Evolutionary conservation across 53 echinoderm and acorn worm species (phyloP).

Genomic region (Echinometra lucunter): DNA sequence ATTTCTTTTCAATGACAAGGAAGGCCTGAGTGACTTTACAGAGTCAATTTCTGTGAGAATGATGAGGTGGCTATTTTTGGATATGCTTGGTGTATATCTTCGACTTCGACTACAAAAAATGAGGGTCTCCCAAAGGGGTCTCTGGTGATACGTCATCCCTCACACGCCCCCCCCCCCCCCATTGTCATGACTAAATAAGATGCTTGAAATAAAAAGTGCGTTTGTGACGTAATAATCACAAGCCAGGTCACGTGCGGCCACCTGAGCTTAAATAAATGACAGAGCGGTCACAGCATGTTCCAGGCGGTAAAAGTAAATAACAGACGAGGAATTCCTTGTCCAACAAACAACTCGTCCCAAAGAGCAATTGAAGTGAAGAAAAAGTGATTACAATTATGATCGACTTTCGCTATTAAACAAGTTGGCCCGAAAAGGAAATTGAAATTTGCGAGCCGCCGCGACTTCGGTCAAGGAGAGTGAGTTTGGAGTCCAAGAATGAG

Average conservation of each 20-base stretch:
- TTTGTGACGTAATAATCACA: conserved; percentile 27
- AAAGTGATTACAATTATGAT: conserved; percentile 1
- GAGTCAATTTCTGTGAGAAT: too few relatives aligned
- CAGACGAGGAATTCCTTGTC: neutral
- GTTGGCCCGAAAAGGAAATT: neutral
- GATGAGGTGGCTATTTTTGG: too few relatives aligned
- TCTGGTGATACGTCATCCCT: neutral
- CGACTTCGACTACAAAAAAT: too few relatives aligned
- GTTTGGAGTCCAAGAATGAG: neutral
- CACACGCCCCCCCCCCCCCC: neutral
- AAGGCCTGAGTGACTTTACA: too few relatives aligned
- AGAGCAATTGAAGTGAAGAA: neutral
- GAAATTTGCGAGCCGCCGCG: neutral
- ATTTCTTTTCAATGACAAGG: too few relatives aligned
- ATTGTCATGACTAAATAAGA: neutral
- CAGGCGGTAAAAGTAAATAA: neutral
- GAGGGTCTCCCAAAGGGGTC: neutral
- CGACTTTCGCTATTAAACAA: neutral
- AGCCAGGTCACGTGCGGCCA: neutral
- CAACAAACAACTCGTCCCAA: neutral
- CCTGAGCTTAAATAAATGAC: conserved; percentile 14
- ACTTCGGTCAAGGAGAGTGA: neutral
- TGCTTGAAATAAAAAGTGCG: neutral
- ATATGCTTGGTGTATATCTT: too few relatives aligned
- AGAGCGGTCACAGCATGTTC: neutral